These are phyloP conservation scores for Argyrosomus japonicus DNA, from an alignment of 2,113 vertebrate genomes.

Conservation along the genomic window DNA sequence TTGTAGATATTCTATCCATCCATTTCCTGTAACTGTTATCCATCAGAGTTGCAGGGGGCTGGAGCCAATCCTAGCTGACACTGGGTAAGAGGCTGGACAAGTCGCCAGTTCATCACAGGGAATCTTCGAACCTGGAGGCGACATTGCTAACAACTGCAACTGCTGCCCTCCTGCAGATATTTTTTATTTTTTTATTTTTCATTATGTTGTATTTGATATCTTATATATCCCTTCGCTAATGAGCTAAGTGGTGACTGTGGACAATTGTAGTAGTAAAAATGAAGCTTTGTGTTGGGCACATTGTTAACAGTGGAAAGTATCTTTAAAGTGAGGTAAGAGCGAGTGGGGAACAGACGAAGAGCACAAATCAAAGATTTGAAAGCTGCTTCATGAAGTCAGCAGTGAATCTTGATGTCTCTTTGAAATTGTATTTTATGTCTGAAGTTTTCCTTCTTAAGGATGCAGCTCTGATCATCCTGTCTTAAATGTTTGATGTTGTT, in stretches of 20 bases:
- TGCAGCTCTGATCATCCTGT: conserved; percentile 1
- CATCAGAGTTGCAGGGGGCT: no score
- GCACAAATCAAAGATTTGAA: not conserved
- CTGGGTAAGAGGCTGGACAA: no score
- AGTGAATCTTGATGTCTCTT: not conserved
- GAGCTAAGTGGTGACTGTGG: not conserved
- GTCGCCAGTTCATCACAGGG: no score
- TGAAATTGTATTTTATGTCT: conserved; percentile 27
- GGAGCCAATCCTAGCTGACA: no score
- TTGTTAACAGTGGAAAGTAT: not conserved
- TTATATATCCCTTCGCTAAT: not conserved
- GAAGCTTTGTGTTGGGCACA: not conserved
- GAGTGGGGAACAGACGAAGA: not conserved
- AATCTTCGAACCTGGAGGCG: no score
- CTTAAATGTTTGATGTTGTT: not conserved
- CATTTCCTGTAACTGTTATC: no score
- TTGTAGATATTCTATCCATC: no score
- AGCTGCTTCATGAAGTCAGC: conserved; percentile 18
- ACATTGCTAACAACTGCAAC: not conserved
- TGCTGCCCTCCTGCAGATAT: no score
- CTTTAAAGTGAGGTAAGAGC: not conserved
- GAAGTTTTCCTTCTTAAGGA: conserved; percentile 16
- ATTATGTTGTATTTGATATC: no score
- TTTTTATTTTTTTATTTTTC: no score
- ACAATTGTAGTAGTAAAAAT: not conserved